Conservation (phyloP, 2,888 invertebrate species). For the Acrocera orbiculus region DNA sequence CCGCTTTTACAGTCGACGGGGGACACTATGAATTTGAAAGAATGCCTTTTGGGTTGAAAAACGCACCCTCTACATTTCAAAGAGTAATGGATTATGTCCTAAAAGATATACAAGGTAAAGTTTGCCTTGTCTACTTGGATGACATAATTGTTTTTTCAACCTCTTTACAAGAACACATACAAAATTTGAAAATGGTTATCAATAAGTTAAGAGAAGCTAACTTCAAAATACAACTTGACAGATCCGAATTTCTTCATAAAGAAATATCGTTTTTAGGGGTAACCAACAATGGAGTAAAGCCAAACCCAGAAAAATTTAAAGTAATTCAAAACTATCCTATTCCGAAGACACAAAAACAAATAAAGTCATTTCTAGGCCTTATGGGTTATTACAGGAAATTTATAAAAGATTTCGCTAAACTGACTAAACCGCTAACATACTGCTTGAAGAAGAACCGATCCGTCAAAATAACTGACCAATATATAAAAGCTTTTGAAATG, state of each 20-base stretch:
- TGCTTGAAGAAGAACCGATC: conserved; percentile 6
- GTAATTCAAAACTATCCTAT: too few species aligned
- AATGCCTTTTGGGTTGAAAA: conserved; percentile 9
- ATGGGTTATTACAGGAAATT: conserved; percentile 12
- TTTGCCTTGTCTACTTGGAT: conserved; percentile 3
- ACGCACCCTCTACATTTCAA: conserved; percentile 10
- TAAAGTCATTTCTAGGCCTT: conserved; percentile 11
- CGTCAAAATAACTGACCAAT: conserved; percentile 1
- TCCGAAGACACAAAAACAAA: too few species aligned
- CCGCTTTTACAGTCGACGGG: conserved; percentile 13
- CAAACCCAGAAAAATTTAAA: conserved; percentile 17
- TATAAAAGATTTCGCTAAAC: too few species aligned
- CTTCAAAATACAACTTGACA: conserved; percentile 1
- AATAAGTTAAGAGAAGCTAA: too few species aligned
- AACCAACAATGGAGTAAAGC: too few species aligned
- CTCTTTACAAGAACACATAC: neutral
- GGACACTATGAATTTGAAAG: conserved; percentile 8
- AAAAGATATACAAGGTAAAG: conserved; percentile 5
- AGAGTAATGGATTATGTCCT: conserved; percentile 8
- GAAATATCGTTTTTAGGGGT: too few species aligned
- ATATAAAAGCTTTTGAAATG: too few species aligned
- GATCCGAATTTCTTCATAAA: conserved; percentile 7
- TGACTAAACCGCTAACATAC: conserved; percentile 11
- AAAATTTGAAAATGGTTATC: too few species aligned
- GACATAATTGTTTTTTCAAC: neutral